phyloP scores from a whole-genome alignment of 2,113 vertebrate genomes.

The Hemiscyllium ocellatum region DNA sequence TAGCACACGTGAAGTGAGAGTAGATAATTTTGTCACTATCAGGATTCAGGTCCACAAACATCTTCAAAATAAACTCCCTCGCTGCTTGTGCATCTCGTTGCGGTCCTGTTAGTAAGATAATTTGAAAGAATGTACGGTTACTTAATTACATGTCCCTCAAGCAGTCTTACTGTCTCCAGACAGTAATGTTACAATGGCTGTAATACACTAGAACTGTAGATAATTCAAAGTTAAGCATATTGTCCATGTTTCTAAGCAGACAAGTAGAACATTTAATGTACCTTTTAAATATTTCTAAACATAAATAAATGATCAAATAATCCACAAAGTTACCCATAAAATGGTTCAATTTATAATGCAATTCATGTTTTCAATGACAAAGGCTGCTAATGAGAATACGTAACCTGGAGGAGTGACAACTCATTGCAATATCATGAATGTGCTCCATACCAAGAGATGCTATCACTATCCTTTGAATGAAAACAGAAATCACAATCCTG shows the following conservation, averaged over 20 bases:
- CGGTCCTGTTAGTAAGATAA: slow-evolving; percentile 61
- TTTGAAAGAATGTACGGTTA: background rate
- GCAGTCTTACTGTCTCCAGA: background rate
- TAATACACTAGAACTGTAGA: background rate
- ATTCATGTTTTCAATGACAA: background rate
- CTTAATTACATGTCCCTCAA: background rate
- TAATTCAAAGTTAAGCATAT: background rate
- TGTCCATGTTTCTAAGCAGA: background rate
- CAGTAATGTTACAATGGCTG: background rate
- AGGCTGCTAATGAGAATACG: background rate
- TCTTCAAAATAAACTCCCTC: slow-evolving; percentile 90
- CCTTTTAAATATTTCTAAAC: background rate
- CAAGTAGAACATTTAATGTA: background rate
- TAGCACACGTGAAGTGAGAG: slow-evolving; percentile 95
- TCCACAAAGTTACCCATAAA: background rate
- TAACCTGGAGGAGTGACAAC: background rate
- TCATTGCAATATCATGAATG: background rate
- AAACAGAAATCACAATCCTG: background rate
- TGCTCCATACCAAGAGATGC: background rate
- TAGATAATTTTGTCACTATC: slow-evolving; percentile 95
- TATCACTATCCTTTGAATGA: background rate
- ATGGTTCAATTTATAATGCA: too few species aligned
- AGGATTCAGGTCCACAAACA: slow-evolving; percentile 95
- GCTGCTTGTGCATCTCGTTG: slow-evolving; percentile 82
- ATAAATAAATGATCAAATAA: background rate